A percentile compares a stretch with the other conserved stretches of the same genome.
Conservation (phyloP, 2,113 vertebrate genomes). For the Melanocharis versteri region DNA sequence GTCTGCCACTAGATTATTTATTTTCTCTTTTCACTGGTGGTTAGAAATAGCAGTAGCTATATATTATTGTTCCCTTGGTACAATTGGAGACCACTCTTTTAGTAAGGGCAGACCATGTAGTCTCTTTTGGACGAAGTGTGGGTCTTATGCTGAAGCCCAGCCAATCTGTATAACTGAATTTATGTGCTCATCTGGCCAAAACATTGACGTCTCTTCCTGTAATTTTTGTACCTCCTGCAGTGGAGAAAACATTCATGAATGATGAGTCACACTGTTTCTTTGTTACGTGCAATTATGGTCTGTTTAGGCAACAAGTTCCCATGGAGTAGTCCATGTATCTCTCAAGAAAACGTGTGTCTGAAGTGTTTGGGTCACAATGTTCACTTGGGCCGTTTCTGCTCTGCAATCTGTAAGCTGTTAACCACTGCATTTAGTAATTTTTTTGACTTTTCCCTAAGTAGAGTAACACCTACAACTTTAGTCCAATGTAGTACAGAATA, state of each 20-base stretch:
- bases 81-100: not conserved
- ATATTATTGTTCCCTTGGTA: not conserved
- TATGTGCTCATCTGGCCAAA: not conserved
- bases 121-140: not conserved
- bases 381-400: not conserved
- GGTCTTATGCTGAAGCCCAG: not conserved
- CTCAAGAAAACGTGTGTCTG: not conserved
- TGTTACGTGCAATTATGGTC: not conserved
- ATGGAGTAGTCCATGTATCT: not conserved
- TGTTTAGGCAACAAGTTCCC: not conserved
- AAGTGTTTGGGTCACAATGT: not conserved
- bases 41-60: not conserved
- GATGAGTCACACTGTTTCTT: not conserved
- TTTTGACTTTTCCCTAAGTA: not conserved
- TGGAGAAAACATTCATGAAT: not conserved
- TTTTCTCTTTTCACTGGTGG: not conserved
- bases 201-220: not conserved
- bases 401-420: not conserved
- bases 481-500: not conserved
- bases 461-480: not conserved
- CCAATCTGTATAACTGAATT: not conserved
- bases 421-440: not conserved
- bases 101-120: not conserved
- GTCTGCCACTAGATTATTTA: not conserved
- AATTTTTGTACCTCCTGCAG: not conserved